Conservation (phyloP, 2,113 vertebrate genomes). For the Hiodon tergisus region DNA sequence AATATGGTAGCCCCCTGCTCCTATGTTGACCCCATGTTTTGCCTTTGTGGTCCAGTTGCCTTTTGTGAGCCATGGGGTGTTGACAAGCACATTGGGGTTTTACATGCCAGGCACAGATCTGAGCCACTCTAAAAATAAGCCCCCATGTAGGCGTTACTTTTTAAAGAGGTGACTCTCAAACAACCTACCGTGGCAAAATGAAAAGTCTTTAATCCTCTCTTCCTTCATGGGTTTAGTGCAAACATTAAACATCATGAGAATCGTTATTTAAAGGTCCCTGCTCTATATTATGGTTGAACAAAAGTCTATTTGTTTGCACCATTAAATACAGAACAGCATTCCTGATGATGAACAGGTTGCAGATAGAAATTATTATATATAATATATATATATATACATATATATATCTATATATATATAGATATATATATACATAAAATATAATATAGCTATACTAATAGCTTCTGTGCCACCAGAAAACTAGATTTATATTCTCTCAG, state of each 20-base stretch:
- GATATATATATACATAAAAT: no score
- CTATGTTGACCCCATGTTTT: neutral
- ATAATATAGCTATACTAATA: no score
- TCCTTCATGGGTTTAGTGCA: conserved; percentile 43
- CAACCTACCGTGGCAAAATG: conserved; percentile 42
- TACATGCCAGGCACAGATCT: conserved; percentile 45
- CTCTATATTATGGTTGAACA: no score
- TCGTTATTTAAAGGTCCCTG: conserved; percentile 44
- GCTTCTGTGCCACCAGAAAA: no score
- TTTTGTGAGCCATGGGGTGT: conserved; percentile 32
- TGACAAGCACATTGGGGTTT: neutral
- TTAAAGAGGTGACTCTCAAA: conserved; percentile 39
- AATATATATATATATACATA: no score
- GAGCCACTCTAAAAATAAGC: conserved; percentile 12
- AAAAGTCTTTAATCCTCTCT: conserved; percentile 51
- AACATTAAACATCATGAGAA: conserved; percentile 40
- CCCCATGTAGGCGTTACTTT: conserved; percentile 37
- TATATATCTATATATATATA: no score
- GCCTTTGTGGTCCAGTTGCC: conserved; percentile 17
- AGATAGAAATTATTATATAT: no score
- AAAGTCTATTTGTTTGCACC: no score
- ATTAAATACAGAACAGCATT: no score
- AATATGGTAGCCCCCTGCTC: no score
- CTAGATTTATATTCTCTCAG: no score
- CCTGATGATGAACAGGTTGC: no score